phyloP scores from a whole-genome alignment of 2,888 invertebrate genomes.

The Hyles lineata region DNA sequence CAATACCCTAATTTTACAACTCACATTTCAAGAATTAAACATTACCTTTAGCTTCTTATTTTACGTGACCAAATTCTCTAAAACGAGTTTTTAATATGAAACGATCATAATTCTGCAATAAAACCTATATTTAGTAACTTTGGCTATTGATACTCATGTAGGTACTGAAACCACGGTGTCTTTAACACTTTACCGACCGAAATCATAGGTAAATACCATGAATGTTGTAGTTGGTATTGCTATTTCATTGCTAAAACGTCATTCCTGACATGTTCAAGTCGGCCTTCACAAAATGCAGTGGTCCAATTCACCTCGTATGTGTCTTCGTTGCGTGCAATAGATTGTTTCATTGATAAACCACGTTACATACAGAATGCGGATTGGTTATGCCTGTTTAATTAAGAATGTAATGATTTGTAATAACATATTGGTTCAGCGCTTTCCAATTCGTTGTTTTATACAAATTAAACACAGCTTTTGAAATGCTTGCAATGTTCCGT shows the following conservation, averaged over 20 bases:
- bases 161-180: too few relatives aligned
- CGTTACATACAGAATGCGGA: conserved; percentile 36
- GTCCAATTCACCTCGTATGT: conserved; percentile 52
- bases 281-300: conserved; percentile 36
- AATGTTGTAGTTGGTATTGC: too few relatives aligned
- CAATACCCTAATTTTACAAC: too few relatives aligned
- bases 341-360: conserved; percentile 43
- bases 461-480: neutral
- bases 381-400: conserved; percentile 29
- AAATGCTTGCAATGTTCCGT: neutral
- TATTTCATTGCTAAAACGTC: conserved; percentile 11
- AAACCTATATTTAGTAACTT: too few relatives aligned
- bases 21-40: too few relatives aligned
- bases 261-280: conserved; percentile 31
- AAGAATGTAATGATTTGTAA: conserved; percentile 29
- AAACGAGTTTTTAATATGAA: too few relatives aligned
- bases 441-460: neutral
- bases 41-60: too few relatives aligned
- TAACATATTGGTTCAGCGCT: conserved; percentile 25
- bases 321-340: conserved; percentile 44
- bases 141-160: too few relatives aligned
- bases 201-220: too few relatives aligned
- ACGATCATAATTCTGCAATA: too few relatives aligned
- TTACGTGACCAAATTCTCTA: too few relatives aligned
- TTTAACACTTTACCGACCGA: too few relatives aligned